Base-by-base conservation (phyloP, 2,888 invertebrate species). In the Drosophila quinaria region DNA sequence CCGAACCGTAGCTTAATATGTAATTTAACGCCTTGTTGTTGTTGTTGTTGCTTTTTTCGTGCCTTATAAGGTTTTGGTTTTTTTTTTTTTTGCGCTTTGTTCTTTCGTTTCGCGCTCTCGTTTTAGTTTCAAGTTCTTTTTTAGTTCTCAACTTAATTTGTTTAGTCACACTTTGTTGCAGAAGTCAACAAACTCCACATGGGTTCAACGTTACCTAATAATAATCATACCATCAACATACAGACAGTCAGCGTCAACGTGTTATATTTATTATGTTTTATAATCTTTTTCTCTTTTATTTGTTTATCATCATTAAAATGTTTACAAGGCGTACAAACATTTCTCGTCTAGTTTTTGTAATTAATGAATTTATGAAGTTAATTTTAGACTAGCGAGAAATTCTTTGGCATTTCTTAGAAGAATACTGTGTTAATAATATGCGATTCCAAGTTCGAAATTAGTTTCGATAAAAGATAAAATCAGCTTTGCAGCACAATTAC, bases 81-180 rank as follows among this genome's bases (percentile, higher is more conserved):
- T 44, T 22, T 31, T 29, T 64, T 33, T 49, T 69, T 37, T n/a
- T 25, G 29, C 29, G 19, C 37, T 35, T 49, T 63, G 42, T 52
- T 15, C 58, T 47, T 55, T 44, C 54, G 66, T 55, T 66, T 60
- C 54, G 55, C 59, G 66, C 70, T 78, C 75, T 75, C 52, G 68
- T 62, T 81, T 80, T 56, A 77, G 69, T 65, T 64, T 74, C 37
- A 59, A 37, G n/a, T 52, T 61, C 33, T 46, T 46, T 65, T 67
- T 62, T 69, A 74, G 77, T 84, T 84, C 81, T 87, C 60, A 66
- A 44, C 80, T 80, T 86, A 86, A 86, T 86, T 80, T 86, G 81
- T 87, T 86, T 86, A 85, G 86, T 85, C 83, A 85, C 85, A 87
- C 83, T 87, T 83, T 83, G 87, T 87, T 87, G 85, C 70, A 87